Evolutionary conservation across 2,888 invertebrate species (phyloP).

Genomic region (Amblyjoppa fuscipennis): DNA sequence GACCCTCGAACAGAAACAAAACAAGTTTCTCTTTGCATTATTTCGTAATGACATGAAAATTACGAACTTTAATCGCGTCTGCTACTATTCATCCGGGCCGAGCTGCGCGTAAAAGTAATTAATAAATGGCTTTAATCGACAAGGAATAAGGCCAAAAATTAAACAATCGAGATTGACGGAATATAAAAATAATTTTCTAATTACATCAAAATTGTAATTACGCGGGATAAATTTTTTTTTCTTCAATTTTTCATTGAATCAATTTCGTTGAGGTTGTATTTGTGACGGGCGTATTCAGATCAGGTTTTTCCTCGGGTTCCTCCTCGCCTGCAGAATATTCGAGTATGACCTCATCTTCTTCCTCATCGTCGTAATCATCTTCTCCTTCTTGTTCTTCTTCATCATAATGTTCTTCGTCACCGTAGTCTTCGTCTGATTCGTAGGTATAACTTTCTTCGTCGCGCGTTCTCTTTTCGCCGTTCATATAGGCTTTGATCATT

Average conservation of each 20-base stretch:
- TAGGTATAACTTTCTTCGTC: conserved; percentile 22
- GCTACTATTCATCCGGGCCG: background rate
- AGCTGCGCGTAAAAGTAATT: background rate
- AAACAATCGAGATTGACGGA: background rate
- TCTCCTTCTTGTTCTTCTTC: conserved; percentile 11
- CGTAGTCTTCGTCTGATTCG: conserved; percentile 15
- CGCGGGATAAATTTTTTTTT: background rate
- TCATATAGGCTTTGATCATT: conserved; percentile 70
- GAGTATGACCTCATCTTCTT: conserved; percentile 9
- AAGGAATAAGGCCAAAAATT: background rate
- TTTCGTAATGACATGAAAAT: background rate
- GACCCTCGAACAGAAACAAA: background rate
- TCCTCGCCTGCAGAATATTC: conserved; percentile 6
- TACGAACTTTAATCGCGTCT: background rate
- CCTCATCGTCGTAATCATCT: conserved; percentile 17
- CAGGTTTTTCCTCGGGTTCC: background rate
- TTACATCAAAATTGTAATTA: background rate
- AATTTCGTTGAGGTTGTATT: background rate
- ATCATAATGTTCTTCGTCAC: conserved; percentile 3
- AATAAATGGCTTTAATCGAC: background rate
- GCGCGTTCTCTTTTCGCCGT: conserved; percentile 51
- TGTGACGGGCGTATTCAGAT: background rate
- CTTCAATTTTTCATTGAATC: background rate
- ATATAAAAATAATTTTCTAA: background rate
- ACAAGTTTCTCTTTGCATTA: background rate